Evolutionary conservation across 2,113 vertebrate species (phyloP).

Genomic region (Macaca nemestrina): DNA sequence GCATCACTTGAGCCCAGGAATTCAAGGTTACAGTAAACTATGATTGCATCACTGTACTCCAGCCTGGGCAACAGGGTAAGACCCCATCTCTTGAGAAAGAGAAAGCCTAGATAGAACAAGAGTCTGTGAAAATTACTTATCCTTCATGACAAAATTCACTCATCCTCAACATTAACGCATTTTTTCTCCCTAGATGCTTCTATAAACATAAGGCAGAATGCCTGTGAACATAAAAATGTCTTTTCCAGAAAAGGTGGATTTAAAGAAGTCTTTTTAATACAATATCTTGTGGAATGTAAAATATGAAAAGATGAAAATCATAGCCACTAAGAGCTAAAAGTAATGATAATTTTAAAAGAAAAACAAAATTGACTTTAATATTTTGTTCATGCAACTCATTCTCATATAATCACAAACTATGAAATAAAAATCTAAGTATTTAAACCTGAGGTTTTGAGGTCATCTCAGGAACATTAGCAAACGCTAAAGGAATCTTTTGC

Average conservation of each 20-base stretch:
- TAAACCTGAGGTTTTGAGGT: background rate
- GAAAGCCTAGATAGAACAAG: background rate
- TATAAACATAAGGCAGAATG: background rate
- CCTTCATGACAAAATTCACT: background rate
- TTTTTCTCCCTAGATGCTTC: background rate
- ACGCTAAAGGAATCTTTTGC: background rate
- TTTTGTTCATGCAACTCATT: background rate
- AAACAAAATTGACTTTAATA: background rate
- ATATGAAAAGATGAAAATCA: conserved; percentile 12
- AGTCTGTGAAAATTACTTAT: background rate
- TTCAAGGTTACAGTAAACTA: too few relatives aligned
- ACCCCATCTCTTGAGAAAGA: too few relatives aligned
- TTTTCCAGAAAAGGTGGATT: background rate
- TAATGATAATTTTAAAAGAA: conserved; percentile 15
- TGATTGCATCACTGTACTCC: too few relatives aligned
- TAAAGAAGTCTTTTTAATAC: background rate
- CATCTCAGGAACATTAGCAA: background rate
- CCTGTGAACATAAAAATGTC: background rate
- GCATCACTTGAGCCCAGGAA: too few relatives aligned
- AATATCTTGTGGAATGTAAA: background rate
- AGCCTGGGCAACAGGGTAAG: too few relatives aligned
- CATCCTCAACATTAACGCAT: background rate
- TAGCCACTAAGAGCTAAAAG: conserved; percentile 7
- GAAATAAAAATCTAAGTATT: background rate
- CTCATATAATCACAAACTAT: background rate